Evolutionary conservation across 2,113 vertebrate species (phyloP).

Genomic region (Craseonycteris thonglongyai): DNA sequence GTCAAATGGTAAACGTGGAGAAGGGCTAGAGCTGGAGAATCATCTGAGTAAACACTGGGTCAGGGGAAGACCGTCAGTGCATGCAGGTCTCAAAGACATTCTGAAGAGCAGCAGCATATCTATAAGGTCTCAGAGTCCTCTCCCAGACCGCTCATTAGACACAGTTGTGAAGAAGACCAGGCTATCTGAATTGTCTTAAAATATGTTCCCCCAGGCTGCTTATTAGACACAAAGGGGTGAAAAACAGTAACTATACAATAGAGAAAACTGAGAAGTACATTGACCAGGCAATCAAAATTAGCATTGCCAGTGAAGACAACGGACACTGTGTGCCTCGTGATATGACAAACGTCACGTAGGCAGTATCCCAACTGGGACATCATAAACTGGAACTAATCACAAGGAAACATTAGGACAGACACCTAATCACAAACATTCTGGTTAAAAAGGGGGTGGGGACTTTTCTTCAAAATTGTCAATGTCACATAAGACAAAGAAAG

Average conservation of each 20-base stretch:
- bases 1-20: background rate
- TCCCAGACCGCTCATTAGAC: background rate
- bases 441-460: fast-evolving
- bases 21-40: background rate
- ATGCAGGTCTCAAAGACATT: background rate
- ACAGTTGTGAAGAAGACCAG: background rate
- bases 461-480: background rate
- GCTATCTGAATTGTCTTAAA: background rate
- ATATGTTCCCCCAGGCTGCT: background rate
- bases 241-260: background rate
- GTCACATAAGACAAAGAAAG: background rate
- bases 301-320: background rate
- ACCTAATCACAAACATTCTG: background rate
- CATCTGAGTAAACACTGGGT: background rate
- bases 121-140: background rate
- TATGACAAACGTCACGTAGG: background rate
- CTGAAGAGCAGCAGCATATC: background rate
- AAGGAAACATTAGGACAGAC: background rate
- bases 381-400: background rate
- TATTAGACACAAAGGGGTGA: background rate
- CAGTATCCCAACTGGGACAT: background rate
- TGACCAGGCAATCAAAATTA: background rate
- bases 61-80: background rate
- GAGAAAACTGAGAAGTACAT: background rate
- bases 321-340: background rate